Conservation (phyloP, 2,888 invertebrate genomes). For the Eledona agricola region DNA sequence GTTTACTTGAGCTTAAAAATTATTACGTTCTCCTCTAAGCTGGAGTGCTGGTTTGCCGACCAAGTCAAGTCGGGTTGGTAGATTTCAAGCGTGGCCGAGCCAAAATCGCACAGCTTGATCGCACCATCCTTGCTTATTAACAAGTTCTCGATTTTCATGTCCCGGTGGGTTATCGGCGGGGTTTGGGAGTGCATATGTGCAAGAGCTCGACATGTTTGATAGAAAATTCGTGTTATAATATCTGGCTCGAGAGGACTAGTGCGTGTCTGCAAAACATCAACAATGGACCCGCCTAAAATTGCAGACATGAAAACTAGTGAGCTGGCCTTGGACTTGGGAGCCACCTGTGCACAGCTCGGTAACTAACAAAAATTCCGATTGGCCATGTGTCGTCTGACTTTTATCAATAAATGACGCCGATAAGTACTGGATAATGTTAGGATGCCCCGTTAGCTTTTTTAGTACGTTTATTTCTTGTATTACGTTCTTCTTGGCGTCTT, state of each 20-base stretch:
- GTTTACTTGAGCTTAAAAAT: conserved; percentile 7
- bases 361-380: conserved; percentile 89
- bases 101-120: conserved; percentile 97
- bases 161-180: conserved; percentile 93
- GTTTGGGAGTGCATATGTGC: conserved; percentile 92
- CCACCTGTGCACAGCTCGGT: conserved; percentile 91
- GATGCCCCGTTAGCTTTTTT: conserved; percentile 90
- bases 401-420: conserved; percentile 85
- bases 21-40: conserved; percentile 90
- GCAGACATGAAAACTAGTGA: neutral
- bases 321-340: neutral
- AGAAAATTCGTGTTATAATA: conserved; percentile 84
- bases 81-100: conserved; percentile 87
- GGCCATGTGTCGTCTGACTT: conserved; percentile 79
- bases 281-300: conserved; percentile 68
- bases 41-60: conserved; percentile 90
- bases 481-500: conserved; percentile 80
- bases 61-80: conserved; percentile 87
- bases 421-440: conserved; percentile 90
- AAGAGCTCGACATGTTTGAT: conserved; percentile 89
- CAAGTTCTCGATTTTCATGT: conserved; percentile 96
- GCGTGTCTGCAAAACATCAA: conserved; percentile 71
- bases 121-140: conserved; percentile 84
- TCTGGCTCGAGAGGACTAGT: conserved; percentile 71
- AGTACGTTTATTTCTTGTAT: conserved; percentile 84